Percentiles rank a stretch among this genome's conserved stretches.
Evolutionary conservation across 2,113 vertebrate genomes (phyloP).

Genomic region (Lamprotornis superbus): DNA sequence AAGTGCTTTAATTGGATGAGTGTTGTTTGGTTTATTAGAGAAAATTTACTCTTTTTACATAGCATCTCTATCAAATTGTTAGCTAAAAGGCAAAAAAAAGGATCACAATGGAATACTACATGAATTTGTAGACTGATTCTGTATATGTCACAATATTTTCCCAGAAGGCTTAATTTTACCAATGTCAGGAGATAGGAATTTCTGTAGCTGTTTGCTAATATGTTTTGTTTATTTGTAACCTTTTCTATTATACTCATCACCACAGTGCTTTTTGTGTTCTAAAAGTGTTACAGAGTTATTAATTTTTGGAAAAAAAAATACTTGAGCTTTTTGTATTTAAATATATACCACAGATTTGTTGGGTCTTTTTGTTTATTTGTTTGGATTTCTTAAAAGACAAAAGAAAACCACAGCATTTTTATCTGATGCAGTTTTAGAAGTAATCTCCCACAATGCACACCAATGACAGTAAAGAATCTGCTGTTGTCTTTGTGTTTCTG

Average conservation of each 20-base stretch:
- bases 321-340: background rate
- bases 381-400: background rate
- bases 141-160: conserved; percentile 21
- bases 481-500: background rate
- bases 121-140: conserved; percentile 7
- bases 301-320: background rate
- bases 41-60: conserved; percentile 22
- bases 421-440: background rate
- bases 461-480: background rate
- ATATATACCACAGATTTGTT: background rate
- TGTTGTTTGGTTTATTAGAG: conserved; percentile 19
- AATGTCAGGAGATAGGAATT: conserved; percentile 4
- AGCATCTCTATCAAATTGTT: background rate
- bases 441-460: background rate
- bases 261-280: background rate
- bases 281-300: conserved; percentile 12
- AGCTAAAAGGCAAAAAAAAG: background rate
- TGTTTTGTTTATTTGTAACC: background rate
- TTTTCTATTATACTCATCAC: background rate
- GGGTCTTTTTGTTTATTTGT: background rate
- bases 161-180: conserved; percentile 35
- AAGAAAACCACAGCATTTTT: background rate
- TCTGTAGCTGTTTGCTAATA: conserved; percentile 23
- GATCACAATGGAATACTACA: background rate
- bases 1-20: conserved; percentile 47